Percentiles rank a stretch among this genome's conserved stretches.
These are phyloP conservation scores for Myodes glareolus DNA, from an alignment of 2,113 vertebrate genomes.

Conservation along the genomic window DNA sequence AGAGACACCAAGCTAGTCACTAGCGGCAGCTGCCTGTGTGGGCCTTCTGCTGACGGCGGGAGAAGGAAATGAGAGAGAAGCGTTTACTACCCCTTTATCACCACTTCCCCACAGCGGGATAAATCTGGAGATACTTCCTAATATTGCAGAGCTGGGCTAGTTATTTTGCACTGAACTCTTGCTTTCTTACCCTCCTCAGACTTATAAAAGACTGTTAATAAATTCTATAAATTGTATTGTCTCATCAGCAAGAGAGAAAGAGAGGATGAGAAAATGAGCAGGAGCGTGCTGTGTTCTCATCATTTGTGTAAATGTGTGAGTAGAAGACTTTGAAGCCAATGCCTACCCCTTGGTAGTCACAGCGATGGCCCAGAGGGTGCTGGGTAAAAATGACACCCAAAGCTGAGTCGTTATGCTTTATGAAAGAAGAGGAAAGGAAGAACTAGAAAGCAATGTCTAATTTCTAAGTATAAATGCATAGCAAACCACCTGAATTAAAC, in stretches of 20 bases:
- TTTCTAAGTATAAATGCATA: not conserved
- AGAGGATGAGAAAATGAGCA: constrained; percentile 15
- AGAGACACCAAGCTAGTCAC: not conserved
- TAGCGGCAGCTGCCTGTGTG: not conserved
- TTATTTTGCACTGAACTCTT: constrained; percentile 56
- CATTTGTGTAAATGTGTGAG: not conserved
- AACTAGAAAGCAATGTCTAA: not conserved
- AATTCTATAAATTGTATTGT: constrained; percentile 46
- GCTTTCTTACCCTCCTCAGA: constrained; percentile 50
- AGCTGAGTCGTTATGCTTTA: not conserved
- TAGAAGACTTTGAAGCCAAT: not conserved
- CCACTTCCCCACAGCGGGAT: constrained; percentile 18
- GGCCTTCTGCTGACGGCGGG: not conserved
- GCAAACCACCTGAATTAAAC: not conserved
- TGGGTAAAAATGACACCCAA: not conserved
- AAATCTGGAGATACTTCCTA: constrained; percentile 61
- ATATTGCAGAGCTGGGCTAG: constrained; percentile 47
- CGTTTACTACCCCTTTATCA: constrained; percentile 12
- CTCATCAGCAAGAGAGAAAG: constrained; percentile 40
- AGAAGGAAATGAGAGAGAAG: constrained; percentile 12
- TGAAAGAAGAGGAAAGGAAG: not conserved
- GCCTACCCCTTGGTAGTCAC: not conserved
- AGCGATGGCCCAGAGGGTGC: no score
- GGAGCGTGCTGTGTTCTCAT: not conserved
- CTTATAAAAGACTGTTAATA: constrained; percentile 63